Evolutionary conservation across 2,113 vertebrate species (phyloP).

Genomic region (Nothobranchius furzeri): DNA sequence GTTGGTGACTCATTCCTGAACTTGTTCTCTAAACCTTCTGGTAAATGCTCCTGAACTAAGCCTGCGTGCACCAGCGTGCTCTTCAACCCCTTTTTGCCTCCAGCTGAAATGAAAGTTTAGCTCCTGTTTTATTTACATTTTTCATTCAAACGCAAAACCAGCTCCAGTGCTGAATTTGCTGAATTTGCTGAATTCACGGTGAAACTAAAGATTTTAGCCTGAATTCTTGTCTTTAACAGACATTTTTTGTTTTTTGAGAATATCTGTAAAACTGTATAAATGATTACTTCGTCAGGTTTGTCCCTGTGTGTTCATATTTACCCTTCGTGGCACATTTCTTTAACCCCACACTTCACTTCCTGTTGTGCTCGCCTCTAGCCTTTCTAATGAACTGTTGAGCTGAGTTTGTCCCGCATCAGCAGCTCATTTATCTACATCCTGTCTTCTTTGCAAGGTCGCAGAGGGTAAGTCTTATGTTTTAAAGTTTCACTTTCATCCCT

Average conservation of each 20-base stretch:
- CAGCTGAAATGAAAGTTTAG: background rate
- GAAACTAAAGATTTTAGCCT: too few relatives aligned
- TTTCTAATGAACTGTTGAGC: too few relatives aligned
- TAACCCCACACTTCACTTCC: conserved; percentile 7
- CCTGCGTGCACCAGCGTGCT: background rate
- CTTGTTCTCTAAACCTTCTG: background rate
- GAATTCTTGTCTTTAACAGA: too few relatives aligned
- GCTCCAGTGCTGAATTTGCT: too few relatives aligned
- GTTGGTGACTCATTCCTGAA: conserved; percentile 22
- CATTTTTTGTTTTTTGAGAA: too few relatives aligned
- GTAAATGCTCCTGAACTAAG: background rate
- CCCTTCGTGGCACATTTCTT: too few relatives aligned
- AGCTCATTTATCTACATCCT: background rate
- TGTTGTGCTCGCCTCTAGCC: background rate
- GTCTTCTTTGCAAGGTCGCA: background rate
- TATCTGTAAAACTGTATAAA: too few relatives aligned
- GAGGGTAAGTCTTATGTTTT: background rate
- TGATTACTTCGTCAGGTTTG: background rate
- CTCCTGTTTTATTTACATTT: too few relatives aligned
- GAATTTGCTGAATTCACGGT: too few relatives aligned
- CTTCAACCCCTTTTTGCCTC: background rate
- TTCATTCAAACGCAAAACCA: background rate
- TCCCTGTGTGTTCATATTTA: background rate
- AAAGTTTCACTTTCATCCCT: background rate
- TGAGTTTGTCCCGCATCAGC: background rate